A percentile compares a stretch with the other conserved stretches of the same genome.
Conservation (phyloP, 2,113 vertebrate genomes). For the Apistogramma diplotaenia region DNA sequence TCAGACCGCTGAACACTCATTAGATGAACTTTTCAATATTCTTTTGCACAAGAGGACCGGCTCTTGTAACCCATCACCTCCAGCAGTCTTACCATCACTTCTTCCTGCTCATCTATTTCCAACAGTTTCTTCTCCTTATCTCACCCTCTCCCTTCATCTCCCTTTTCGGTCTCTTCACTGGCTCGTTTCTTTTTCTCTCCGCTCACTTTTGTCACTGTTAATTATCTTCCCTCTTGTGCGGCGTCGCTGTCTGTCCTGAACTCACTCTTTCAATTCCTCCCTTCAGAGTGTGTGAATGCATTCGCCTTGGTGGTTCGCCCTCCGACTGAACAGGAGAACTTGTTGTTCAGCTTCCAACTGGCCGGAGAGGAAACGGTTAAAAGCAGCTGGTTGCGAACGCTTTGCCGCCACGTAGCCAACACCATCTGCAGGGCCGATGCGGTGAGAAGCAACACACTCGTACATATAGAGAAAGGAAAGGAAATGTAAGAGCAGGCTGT, state of each 20-base stretch:
- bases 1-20: not conserved
- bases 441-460: slow-evolving; percentile 77
- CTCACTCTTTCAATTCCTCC: not conserved
- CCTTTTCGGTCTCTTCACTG: not conserved
- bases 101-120: not conserved
- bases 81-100: not conserved
- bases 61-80: not conserved
- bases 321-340: slow-evolving; percentile 92
- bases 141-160: not conserved
- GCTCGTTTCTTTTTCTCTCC: not conserved
- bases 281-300: slow-evolving; percentile 90
- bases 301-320: slow-evolving; percentile 94
- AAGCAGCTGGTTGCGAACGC: slow-evolving; percentile 85
- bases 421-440: slow-evolving; percentile 96
- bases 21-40: not conserved
- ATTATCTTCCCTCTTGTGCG: not conserved
- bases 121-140: slow-evolving; percentile 6
- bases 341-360: slow-evolving; percentile 96
- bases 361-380: slow-evolving; percentile 87
- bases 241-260: not conserved
- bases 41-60: not conserved
- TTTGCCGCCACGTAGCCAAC: slow-evolving; percentile 95
- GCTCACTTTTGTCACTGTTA: slow-evolving; percentile 66
- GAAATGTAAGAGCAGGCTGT: not conserved
- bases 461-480: not conserved